Conservation (phyloP, 2,888 invertebrate species). For the Rosalia funebris region DNA sequence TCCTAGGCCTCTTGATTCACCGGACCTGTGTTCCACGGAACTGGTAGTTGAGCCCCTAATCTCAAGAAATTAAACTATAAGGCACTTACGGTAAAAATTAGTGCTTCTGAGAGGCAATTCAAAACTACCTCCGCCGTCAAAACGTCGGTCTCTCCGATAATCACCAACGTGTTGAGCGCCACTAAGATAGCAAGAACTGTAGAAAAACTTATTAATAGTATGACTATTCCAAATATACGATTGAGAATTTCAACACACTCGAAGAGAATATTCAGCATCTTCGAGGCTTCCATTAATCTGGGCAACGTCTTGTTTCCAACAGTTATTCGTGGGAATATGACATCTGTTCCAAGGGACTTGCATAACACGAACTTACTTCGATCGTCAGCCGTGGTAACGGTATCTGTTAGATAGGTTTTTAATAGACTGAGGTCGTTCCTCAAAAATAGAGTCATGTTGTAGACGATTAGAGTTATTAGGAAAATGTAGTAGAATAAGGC, state of each 20-base stretch:
- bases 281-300: constrained; percentile 33
- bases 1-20: no score
- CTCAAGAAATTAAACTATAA: no score
- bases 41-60: no score
- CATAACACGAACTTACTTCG: constrained; percentile 8
- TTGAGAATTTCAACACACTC: constrained; percentile 37
- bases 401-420: constrained; percentile 20
- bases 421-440: constrained; percentile 24
- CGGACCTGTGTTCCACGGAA: no score
- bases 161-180: constrained; percentile 30
- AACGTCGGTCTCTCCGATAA: constrained; percentile 26
- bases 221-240: constrained; percentile 30
- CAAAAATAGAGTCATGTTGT: constrained; percentile 29
- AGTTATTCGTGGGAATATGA: constrained; percentile 10
- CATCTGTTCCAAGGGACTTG: constrained; percentile 1
- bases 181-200: constrained; percentile 30
- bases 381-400: constrained; percentile 13
- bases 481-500: constrained; percentile 34
- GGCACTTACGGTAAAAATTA: constrained; percentile 34
- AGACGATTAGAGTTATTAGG: constrained; percentile 30
- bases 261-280: constrained; percentile 33
- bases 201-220: constrained; percentile 34
- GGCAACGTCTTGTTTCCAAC: constrained; percentile 24
- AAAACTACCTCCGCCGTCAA: constrained; percentile 30
- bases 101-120: constrained; percentile 22